phyloP scores from a whole-genome alignment of 2,888 invertebrate genomes.

The Heliconius charithonia region DNA sequence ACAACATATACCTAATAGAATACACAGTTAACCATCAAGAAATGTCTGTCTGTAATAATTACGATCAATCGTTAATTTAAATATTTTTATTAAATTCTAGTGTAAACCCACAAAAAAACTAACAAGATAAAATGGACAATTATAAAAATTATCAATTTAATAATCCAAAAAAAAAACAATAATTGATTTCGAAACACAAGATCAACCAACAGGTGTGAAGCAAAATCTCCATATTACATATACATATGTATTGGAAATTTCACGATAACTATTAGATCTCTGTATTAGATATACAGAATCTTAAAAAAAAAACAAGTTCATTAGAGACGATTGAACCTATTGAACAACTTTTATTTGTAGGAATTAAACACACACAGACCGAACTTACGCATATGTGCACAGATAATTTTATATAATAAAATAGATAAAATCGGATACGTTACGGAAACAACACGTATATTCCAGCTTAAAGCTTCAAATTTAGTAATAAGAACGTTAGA shows the following conservation, averaged over 20 bases:
- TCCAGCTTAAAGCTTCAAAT: constrained; percentile 38
- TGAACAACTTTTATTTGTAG: constrained; percentile 16
- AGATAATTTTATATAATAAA: constrained; percentile 37
- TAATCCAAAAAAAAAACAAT: constrained; percentile 3
- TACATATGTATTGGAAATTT: constrained; percentile 9
- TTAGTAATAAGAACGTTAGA: constrained; percentile 35
- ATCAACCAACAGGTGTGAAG: constrained; percentile 11
- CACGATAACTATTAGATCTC: constrained; percentile 6
- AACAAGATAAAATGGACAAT: constrained; percentile 20
- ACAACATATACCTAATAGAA: background rate
- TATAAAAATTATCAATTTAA: constrained; percentile 12
- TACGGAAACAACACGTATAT: constrained; percentile 44
- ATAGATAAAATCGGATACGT: constrained; percentile 35
- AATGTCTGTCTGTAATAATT: constrained; percentile 4
- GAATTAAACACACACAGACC: constrained; percentile 14
- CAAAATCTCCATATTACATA: constrained; percentile 12
- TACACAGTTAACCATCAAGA: constrained; percentile 16
- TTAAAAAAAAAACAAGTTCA: constrained; percentile 20
- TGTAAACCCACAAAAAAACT: background rate
- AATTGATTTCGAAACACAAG: constrained; percentile 1
- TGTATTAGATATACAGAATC: constrained; percentile 14
- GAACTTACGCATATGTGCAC: constrained; percentile 17
- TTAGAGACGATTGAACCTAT: constrained; percentile 14
- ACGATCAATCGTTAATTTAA: constrained; percentile 6
- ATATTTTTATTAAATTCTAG: constrained; percentile 13